Evolutionary conservation across 2,888 invertebrate species (phyloP), one percentile per base, ranked within the genome.

Genomic region (Pterobdella sp.): DNA sequence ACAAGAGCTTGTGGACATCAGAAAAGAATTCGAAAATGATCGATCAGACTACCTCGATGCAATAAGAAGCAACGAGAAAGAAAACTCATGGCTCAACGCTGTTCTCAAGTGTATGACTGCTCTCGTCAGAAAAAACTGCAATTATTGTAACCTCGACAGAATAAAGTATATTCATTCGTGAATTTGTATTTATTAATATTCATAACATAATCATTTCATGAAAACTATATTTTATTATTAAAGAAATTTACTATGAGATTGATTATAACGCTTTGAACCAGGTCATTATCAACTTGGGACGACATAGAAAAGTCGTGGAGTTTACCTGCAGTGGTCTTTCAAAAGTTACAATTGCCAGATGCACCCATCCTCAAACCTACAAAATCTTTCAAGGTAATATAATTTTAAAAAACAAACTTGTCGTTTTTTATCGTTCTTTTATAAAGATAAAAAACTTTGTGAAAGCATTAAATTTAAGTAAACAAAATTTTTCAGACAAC

Each of bases 41-140:
- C 85, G 91, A 1, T 88, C 89, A n/a, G 91, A 91, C 81, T 92
- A 91, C 81, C 83, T 92, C 76, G 91, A 92, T 80, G 89, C 91
- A 0, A 91, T 92, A 42, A 85, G 91, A 29, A 87, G 88, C 77
- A 89, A 91, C 79, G 89, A 90, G 74, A 87, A 87, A 76, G 42
- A 42, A 7, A 42, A 42, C 42, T 14, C 10, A 7, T 42, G 37
- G 36, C 68, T 72, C 10, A 56, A 71, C 35, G 78, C 80, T 18
- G 75, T 83, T n/a, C 14, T 75, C 32, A 72, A 73, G 10, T 29
- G 63, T 37, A 72, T 76, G 29, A 74, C 88, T 72, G 89, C 89
- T 0, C 88, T 88, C 60, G 84, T 92, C 36, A 87, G 89, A 65
- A 87, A 88, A 76, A 90, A 90, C 79, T 89, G 89, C 79, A 91